Evolutionary conservation across 2,797 vertebrate species (phyloP).

Genomic region (Taenioides sp.): DNA sequence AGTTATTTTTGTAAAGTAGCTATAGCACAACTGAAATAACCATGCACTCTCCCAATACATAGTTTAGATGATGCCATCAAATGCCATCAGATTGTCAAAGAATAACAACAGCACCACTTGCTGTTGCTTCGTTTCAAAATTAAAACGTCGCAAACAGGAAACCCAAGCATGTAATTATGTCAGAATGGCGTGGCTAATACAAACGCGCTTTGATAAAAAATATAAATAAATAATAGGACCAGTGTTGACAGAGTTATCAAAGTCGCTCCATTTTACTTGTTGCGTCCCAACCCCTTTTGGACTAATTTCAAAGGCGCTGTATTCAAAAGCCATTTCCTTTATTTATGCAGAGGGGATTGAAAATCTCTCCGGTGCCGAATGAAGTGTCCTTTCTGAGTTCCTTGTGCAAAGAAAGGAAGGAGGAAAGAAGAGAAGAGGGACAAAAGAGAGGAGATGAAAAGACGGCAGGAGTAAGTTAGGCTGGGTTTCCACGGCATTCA

Average conservation of each 20-base stretch:
- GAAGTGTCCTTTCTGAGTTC: conserved; percentile 66
- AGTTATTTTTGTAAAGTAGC: background rate
- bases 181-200: conserved; percentile 67
- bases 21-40: background rate
- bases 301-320: conserved; percentile 51
- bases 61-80: conserved; percentile 62
- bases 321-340: conserved; percentile 59
- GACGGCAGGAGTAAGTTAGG: conserved; percentile 65
- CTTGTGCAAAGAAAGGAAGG: conserved; percentile 52
- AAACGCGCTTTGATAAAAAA: conserved; percentile 61
- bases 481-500: conserved; percentile 66
- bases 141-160: conserved; percentile 75
- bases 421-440: conserved; percentile 27
- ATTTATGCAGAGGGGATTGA: conserved; percentile 62
- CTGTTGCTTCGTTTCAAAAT: conserved; percentile 71
- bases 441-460: conserved; percentile 57
- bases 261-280: conserved; percentile 57
- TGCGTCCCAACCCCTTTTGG: conserved; percentile 26
- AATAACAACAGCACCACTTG: conserved; percentile 72
- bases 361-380: conserved; percentile 54
- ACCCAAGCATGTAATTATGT: conserved; percentile 78
- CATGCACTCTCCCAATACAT: conserved; percentile 45
- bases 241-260: conserved; percentile 63
- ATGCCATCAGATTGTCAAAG: conserved; percentile 73
- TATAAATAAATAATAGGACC: conserved; percentile 36